phyloP scores from a whole-genome alignment of 2,113 vertebrate species.

The Brachyhypopomus occidentalis region DNA sequence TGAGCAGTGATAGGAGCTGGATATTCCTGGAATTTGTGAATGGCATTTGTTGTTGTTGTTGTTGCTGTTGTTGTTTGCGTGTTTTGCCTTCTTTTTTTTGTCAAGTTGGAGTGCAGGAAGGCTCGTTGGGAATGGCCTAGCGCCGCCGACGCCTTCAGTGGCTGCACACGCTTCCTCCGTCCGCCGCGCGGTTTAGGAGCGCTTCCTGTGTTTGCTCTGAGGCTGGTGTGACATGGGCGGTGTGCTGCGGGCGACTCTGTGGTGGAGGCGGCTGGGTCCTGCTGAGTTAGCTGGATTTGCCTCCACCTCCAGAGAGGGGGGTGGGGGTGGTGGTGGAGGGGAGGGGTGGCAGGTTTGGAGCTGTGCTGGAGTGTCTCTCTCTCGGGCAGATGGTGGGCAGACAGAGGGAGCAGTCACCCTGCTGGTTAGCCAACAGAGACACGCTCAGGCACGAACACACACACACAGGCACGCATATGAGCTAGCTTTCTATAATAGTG shows the following conservation, averaged over 20 bases:
- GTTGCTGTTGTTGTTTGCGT: too few relatives aligned
- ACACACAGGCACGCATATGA: conserved; percentile 35
- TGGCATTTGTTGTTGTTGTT: not conserved
- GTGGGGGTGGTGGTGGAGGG: conserved; percentile 22
- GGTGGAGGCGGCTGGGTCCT: conserved; percentile 34
- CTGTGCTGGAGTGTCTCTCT: conserved; percentile 41
- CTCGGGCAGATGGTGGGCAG: conserved; percentile 59
- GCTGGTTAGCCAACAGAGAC: conserved; percentile 55
- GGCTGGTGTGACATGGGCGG: conserved; percentile 59
- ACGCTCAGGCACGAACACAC: conserved; percentile 42
- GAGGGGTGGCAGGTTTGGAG: conserved; percentile 24
- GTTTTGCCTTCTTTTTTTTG: not conserved
- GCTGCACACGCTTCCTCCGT: too few relatives aligned
- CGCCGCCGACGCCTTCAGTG: too few relatives aligned
- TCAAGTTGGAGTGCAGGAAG: too few relatives aligned
- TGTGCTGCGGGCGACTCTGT: not conserved
- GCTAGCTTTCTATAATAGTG: conserved; percentile 50
- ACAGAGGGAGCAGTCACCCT: conserved; percentile 56
- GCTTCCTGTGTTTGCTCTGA: not conserved
- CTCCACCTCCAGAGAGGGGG: conserved; percentile 25
- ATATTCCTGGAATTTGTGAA: conserved; percentile 30
- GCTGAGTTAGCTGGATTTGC: conserved; percentile 40
- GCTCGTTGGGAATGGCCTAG: too few relatives aligned
- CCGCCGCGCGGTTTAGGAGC: too few relatives aligned
- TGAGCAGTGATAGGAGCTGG: conserved; percentile 40